Conservation (phyloP, 2,888 invertebrate genomes). For the Melikaiella ostensackeni region DNA sequence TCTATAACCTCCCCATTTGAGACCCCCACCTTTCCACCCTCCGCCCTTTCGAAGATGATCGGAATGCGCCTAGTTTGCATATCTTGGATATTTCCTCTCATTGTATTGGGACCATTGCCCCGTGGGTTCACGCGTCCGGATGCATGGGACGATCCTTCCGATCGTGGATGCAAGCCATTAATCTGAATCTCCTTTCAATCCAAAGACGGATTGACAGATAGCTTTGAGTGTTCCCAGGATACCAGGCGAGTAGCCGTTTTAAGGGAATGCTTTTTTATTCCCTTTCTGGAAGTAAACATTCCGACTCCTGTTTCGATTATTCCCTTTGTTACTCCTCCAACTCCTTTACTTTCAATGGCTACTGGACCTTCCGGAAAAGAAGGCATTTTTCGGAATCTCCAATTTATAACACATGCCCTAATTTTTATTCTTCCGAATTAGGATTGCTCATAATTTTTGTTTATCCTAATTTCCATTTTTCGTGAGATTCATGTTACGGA, state of each 20-base stretch:
- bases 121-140: constrained; percentile 63
- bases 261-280: constrained; percentile 43
- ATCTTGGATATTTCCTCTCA: constrained; percentile 77
- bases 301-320: not conserved
- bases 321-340: not conserved
- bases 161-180: constrained; percentile 75
- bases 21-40: constrained; percentile 54
- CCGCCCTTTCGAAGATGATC: constrained; percentile 74
- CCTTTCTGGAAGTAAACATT: constrained; percentile 48
- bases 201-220: constrained; percentile 75
- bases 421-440: too few species aligned
- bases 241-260: constrained; percentile 49
- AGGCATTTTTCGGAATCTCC: too few species aligned
- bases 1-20: constrained; percentile 59
- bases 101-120: constrained; percentile 74
- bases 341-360: too few species aligned
- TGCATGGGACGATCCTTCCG: constrained; percentile 66
- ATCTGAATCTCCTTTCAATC: constrained; percentile 76
- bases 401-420: too few species aligned
- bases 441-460: too few species aligned
- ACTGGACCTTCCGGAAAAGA: too few species aligned
- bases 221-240: constrained; percentile 75
- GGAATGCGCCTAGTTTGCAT: constrained; percentile 74
- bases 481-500: too few species aligned
- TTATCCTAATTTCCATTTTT: too few species aligned